Evolutionary conservation across 2,888 invertebrate species (phyloP), one percentile per base, ranked within the genome.

Genomic region (Megastigmus dorsalis): DNA sequence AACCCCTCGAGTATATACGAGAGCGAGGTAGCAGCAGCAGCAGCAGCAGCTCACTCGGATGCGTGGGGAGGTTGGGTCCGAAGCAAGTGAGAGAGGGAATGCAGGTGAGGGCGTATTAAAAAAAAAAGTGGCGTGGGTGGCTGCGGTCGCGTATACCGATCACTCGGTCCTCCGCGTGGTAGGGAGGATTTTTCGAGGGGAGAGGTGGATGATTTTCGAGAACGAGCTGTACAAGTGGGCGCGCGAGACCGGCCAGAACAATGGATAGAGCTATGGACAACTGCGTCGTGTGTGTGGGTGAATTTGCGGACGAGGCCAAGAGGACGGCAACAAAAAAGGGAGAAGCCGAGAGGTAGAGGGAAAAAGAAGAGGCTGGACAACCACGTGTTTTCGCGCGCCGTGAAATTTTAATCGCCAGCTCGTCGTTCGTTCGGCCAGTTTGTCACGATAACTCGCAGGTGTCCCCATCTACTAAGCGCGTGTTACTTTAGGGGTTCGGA

Each of bases 371-470:
- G 68, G 69, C 48, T 75, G 43, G 75, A 65, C 74, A 62, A 72
- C 79, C n/a, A n/a, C n/a, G n/a, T n/a, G n/a, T n/a, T n/a, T n/a
- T n/a, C n/a, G n/a, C n/a, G n/a, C n/a, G 70, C 83, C 80, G 85
- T 87, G 85, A 86, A 87, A 87, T 86, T 87, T 87, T 87, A 87
- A 87, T 87, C 86, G 86, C 84, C n/a, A n/a, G n/a, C 83, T 85
- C 85, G 86, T 86, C 54, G 85, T 86, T 86, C 85, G 86, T n/a
- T n/a, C n/a, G 85, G 85, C 83, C 86, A 86, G 86, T 87, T 87
- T 86, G 86, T 86, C 85, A 84, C 85, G 83, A 86, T 86, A 86
- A 86, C 83, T 82, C 81, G 81, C 84, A 82, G 85, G 33, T 18
- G 6, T 18, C 82, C 80, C 75, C 75, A 74, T 66, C 69, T 60